Evolutionary conservation across 2,797 vertebrate species (phyloP).

Genomic region (Girardinus metallicus): DNA sequence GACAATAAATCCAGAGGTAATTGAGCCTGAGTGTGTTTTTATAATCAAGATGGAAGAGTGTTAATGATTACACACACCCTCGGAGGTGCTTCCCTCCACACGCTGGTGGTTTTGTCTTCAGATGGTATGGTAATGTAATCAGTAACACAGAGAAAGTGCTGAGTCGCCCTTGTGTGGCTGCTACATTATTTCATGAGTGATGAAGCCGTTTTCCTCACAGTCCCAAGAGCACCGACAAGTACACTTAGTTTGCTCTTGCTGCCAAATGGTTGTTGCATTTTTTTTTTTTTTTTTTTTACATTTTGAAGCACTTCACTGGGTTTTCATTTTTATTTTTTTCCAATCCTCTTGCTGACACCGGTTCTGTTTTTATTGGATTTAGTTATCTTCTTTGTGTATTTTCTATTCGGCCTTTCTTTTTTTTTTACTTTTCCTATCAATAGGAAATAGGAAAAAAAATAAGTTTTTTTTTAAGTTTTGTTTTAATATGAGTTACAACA

Average conservation of each 20-base stretch:
- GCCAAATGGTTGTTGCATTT: constrained; percentile 26
- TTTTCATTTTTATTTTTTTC: background rate
- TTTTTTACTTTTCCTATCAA: too few species aligned
- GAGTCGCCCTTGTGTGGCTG: constrained; percentile 36
- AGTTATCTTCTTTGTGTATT: constrained; percentile 26
- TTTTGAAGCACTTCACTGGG: constrained; percentile 10
- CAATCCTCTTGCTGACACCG: constrained; percentile 19
- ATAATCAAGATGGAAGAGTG: constrained; percentile 27
- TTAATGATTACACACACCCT: constrained; percentile 54
- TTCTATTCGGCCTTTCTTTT: background rate
- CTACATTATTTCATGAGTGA: constrained; percentile 45
- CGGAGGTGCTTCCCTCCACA: constrained; percentile 8
- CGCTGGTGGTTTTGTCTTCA: constrained; percentile 46
- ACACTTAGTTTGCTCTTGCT: constrained; percentile 47
- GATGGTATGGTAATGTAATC: constrained; percentile 72
- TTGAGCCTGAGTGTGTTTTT: constrained; percentile 33
- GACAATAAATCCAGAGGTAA: constrained; percentile 43
- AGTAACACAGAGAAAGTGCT: constrained; percentile 60
- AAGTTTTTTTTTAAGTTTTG: too few species aligned
- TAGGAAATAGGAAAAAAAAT: too few species aligned
- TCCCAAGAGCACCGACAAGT: constrained; percentile 42
- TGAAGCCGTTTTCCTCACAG: constrained; percentile 55
- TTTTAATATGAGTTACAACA: too few species aligned
- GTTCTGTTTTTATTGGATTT: constrained; percentile 24
- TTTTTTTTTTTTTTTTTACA: constrained; percentile 10